Evolutionary conservation across 2,888 invertebrate genomes (phyloP), one percentile per base, ranked within the genome.

Genomic region (Leucophora obtusa): DNA sequence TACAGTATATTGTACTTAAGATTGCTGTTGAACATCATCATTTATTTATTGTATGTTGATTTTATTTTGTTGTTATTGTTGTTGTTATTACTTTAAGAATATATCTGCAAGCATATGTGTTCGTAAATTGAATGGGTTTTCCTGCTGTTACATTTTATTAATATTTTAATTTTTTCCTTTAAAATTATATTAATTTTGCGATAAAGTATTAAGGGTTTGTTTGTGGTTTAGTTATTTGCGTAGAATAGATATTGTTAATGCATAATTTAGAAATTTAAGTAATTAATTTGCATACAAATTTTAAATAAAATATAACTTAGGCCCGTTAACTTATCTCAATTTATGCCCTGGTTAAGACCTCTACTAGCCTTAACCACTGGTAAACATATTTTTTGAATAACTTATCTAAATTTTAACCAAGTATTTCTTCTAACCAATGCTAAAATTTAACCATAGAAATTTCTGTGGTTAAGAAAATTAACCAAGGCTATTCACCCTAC

Each of bases 31-130:
- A 76, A 73, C 54, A 63, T 76, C 76, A 80, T 76, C 35, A 76
- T 68, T 74, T 79, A 73, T 62, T 79, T 60, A 70, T 68, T 56
- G 62, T 28, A 71, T 71, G 70, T 79, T 66, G 58, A 75, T 79
- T 66, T 63, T 69, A 79, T 58, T 65, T 53, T 70, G 65, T 75
- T 79, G 56, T 43, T 58, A 59, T 24, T 69, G 24, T 53, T 74
- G 59, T 51, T 70, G 11, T 28, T 51, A 21, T 21, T 50, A 24
- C 35, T 60, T 59, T 24, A 60, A 60, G 60, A 47, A 17, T 60
- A 1, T 60, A 11, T 7, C n/a, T 14, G n/a, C 14, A 18, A 21
- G 6, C 28, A 28, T 28, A 4, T 28, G 28, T 28, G 28, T 28
- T 6, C 7, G 28, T 28, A 28, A 28, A 28, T 28, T 28, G 4